Evolutionary conservation across 2,888 invertebrate genomes (phyloP), one percentile per base, ranked within the genome.

Genomic region (Euzophera pinguis): DNA sequence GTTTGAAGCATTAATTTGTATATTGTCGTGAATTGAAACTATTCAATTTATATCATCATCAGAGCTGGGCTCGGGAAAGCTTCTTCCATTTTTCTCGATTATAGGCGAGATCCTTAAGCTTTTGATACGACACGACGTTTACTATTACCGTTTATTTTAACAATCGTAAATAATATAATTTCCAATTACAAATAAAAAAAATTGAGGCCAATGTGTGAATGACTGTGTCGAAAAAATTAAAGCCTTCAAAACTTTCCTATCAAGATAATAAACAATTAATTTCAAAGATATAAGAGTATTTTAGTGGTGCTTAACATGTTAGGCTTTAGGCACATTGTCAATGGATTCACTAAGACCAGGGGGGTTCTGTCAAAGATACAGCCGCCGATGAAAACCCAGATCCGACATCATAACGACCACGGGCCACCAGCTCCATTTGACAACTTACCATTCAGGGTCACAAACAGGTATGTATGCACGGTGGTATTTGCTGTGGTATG

Each of bases 401-500:
- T 60, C 52, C 50, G 52, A 16, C 42, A 52, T 0, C 53, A 57
- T 17, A 62, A 65, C 32, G 61, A 71, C 29, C 73, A 76, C 0
- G 77, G 75, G 1, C 76, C 78, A 1, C 71, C 80, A 0, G 72
- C 75, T 51, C 84, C 87, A 0, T 83, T 84, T 53, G 81, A 81
- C 41, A 86, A 84, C 53, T 56, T 87, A 71, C 87, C 87, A 0
- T 86, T 87, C 59, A 67, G 51, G 32, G 57, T 81, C 7, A 61
- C 63, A 10, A 84, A 76, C 64, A 73, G 86, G 85, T 84, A 72
- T 58, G 65, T 74, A 0, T 64, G 75, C 0, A 81, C 85, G 1
- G 14, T 78, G 0, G 55, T 75, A 45, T 85, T 81, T 54, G 49
- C 71, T 2, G 0, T 87, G 1, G 69, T 87, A 39, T 81, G 81